These are phyloP conservation scores for Aspidapion aeneum DNA, from an alignment of 2,888 invertebrate species.

Conservation along the genomic window DNA sequence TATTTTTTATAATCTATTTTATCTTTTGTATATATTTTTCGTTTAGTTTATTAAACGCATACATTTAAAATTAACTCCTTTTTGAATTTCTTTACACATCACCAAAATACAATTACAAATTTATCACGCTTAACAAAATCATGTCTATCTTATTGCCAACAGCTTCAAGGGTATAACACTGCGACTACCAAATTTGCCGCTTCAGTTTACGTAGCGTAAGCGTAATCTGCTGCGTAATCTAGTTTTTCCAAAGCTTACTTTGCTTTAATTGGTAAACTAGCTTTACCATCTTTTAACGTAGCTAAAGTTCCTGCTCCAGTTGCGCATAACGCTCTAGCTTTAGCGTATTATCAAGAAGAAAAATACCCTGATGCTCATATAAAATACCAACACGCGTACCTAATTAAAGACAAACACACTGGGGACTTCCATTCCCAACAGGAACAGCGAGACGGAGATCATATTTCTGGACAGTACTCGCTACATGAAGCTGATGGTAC, in stretches of 20 bases:
- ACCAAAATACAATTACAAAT: too few species aligned
- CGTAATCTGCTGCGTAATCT: not conserved
- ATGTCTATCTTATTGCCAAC: too few species aligned
- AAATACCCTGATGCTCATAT: constrained; percentile 59
- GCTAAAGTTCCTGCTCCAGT: constrained; percentile 12
- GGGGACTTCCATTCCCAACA: constrained; percentile 71
- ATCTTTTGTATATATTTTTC: not conserved
- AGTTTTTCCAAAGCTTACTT: constrained; percentile 12
- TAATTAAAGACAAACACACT: constrained; percentile 69
- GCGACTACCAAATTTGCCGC: constrained; percentile 9
- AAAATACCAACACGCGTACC: constrained; percentile 73
- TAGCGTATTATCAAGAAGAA: constrained; percentile 4
- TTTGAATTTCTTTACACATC: too few species aligned
- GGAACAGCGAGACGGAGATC: constrained; percentile 68
- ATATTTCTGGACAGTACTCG: constrained; percentile 69
- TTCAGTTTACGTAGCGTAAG: constrained; percentile 11
- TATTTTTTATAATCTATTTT: not conserved
- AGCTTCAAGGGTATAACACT: too few species aligned
- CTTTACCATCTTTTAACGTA: constrained; percentile 1
- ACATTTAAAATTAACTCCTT: too few species aligned
- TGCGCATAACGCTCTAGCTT: not conserved
- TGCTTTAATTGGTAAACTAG: constrained; percentile 19
- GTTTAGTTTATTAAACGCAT: not conserved
- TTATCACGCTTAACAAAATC: too few species aligned
- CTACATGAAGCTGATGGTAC: constrained; percentile 72